These are phyloP conservation scores for Anser brachyrhynchus DNA, from an alignment of 2,113 vertebrate species.

Conservation along the genomic window DNA sequence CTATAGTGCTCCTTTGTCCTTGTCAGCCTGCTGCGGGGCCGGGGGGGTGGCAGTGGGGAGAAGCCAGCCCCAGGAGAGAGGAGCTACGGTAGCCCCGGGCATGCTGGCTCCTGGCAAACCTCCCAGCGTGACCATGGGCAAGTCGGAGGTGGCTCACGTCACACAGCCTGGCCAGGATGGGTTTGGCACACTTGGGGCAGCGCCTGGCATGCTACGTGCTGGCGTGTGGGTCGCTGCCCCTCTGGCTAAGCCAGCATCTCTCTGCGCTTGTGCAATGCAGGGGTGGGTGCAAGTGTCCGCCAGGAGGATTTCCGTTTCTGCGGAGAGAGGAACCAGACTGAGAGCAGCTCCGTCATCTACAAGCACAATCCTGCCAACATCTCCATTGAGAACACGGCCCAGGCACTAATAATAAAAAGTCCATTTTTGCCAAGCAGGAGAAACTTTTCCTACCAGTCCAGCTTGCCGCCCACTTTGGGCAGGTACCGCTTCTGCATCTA, in stretches of 20 bases:
- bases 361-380: not conserved
- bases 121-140: not conserved
- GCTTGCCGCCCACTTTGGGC: conserved; percentile 41
- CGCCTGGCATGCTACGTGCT: accelerated
- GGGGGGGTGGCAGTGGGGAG: not conserved
- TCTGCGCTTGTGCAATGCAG: not conserved
- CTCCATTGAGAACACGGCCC: conserved; percentile 57
- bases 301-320: conserved; percentile 75
- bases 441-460: not conserved
- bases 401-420: not conserved
- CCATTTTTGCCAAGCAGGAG: conserved; percentile 33
- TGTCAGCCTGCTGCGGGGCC: not conserved
- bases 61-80: not conserved
- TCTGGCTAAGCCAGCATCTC: accelerated
- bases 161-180: accelerated
- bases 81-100: not conserved
- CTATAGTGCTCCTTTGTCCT: not conserved
- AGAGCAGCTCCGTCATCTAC: conserved; percentile 40
- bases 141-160: accelerated
- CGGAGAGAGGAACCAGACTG: conserved; percentile 72
- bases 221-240: not conserved
- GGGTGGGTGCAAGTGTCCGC: not conserved
- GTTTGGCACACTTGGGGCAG: not conserved
- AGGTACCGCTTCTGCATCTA: conserved; percentile 78
- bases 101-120: not conserved